phyloP scores from a whole-genome alignment of 2,113 vertebrate genomes.

The Zapornia atra region DNA sequence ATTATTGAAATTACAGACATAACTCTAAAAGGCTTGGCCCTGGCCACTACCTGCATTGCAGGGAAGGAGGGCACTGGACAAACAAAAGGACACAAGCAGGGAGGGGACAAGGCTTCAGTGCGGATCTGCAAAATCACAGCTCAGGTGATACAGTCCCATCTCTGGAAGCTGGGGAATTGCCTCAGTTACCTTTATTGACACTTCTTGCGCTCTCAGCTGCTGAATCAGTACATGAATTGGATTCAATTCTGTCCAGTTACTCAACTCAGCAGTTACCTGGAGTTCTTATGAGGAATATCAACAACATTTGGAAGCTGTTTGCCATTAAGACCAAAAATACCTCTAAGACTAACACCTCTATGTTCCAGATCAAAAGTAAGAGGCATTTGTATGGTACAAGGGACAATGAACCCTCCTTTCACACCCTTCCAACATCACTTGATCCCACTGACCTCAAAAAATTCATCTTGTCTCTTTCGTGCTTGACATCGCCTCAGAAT shows the following conservation, averaged over 20 bases:
- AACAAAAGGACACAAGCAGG: not conserved
- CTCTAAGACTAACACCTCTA: not conserved
- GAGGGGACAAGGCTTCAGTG: not conserved
- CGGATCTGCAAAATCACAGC: not conserved
- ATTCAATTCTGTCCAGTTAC: not conserved
- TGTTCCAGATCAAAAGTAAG: not conserved
- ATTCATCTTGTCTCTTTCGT: not conserved
- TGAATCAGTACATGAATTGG: not conserved
- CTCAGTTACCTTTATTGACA: not conserved
- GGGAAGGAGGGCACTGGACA: not conserved
- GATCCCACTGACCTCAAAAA: not conserved
- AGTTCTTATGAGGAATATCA: not conserved
- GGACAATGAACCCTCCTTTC: not conserved
- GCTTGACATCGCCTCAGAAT: not conserved
- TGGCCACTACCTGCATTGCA: not conserved
- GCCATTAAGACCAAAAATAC: not conserved
- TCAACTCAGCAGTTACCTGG: not conserved
- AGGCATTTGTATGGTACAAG: not conserved
- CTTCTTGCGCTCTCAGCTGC: not conserved
- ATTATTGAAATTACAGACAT: not conserved
- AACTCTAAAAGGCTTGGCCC: not conserved
- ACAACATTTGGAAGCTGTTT: not conserved
- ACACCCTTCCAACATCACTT: not conserved
- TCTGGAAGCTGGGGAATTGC: not conserved
- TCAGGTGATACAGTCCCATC: rapidly evolving